Evolutionary conservation across 2,797 vertebrate genomes (phyloP).

Genomic region (Cryptoprocta ferox): DNA sequence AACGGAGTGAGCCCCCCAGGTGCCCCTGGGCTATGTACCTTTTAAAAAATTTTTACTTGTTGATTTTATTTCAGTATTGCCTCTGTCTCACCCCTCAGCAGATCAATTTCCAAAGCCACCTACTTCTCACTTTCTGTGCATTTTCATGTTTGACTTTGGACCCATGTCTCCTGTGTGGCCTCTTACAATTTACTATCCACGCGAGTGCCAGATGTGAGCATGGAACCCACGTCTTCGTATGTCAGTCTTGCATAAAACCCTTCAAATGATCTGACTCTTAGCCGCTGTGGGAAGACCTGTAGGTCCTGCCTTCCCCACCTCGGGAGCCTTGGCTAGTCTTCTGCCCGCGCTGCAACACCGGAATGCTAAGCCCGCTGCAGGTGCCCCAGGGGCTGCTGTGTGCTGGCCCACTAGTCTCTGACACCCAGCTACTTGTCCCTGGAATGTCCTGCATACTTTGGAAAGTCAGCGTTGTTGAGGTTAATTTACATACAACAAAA

Average conservation of each 20-base stretch:
- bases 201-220: rapidly evolving
- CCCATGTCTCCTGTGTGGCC: rapidly evolving
- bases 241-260: neutral
- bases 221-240: rapidly evolving
- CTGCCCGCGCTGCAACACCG: rapidly evolving
- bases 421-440: neutral
- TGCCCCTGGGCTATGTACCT: too few relatives aligned
- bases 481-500: neutral
- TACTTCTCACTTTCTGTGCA: rapidly evolving
- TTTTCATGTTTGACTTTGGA: neutral
- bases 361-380: rapidly evolving
- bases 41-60: neutral
- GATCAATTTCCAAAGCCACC: neutral
- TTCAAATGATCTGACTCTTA: neutral
- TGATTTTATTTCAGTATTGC: neutral
- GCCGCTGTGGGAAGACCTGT: rapidly evolving
- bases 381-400: rapidly evolving
- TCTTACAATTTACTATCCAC: neutral
- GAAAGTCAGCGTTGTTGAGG: neutral
- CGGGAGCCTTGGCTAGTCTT: rapidly evolving
- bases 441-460: neutral
- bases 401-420: rapidly evolving
- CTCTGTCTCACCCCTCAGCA: neutral
- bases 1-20: too few relatives aligned
- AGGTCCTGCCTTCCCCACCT: rapidly evolving